Conservation (phyloP, 2,888 invertebrate genomes). For the Morinoia aosen region DNA sequence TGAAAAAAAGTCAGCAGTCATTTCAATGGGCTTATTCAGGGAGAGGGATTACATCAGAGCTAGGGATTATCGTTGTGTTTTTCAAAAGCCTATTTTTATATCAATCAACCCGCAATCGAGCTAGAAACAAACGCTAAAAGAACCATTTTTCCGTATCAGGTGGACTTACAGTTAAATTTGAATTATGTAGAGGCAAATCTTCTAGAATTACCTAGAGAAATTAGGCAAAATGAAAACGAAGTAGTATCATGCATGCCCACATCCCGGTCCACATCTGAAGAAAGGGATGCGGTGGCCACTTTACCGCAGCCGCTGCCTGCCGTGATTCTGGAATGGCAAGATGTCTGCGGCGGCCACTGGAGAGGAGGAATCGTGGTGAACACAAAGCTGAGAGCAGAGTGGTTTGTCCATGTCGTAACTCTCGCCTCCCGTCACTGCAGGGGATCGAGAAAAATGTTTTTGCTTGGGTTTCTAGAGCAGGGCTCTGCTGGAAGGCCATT, state of each 20-base stretch:
- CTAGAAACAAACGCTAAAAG: neutral
- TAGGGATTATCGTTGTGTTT: neutral
- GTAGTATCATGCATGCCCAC: neutral
- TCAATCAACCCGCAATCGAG: neutral
- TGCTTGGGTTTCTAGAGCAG: neutral
- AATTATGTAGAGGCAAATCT: neutral
- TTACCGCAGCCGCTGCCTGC: neutral
- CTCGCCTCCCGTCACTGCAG: neutral
- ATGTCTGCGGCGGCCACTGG: neutral
- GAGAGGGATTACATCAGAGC: neutral
- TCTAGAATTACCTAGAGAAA: no score
- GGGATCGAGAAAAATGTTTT: neutral
- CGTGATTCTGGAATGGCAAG: neutral
- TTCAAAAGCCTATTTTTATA: neutral
- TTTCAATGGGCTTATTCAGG: neutral
- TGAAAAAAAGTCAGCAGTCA: no score
- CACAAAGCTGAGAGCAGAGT: constrained; percentile 1
- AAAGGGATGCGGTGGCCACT: neutral
- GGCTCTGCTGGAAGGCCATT: neutral
- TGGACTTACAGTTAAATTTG: neutral
- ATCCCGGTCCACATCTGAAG: neutral
- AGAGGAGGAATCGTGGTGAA: neutral
- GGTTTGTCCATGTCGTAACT: neutral
- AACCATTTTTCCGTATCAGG: neutral
- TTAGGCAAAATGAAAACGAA: neutral